These are phyloP conservation scores for Athrips mouffetella DNA, from an alignment of 2,888 invertebrate genomes.

Conservation along the genomic window DNA sequence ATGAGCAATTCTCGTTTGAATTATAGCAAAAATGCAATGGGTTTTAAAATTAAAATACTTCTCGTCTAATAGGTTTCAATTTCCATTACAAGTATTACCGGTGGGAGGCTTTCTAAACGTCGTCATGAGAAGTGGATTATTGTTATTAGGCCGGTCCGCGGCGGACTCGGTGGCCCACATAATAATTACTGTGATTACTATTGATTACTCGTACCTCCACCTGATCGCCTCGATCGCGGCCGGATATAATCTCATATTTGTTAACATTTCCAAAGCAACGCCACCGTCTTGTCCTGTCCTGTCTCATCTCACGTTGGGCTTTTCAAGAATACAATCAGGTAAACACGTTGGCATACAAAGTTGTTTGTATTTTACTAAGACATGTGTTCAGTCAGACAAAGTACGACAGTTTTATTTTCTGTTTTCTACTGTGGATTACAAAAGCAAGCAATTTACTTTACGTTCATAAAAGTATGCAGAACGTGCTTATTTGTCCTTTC, in stretches of 20 bases:
- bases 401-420: too few species aligned
- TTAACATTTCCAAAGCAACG: slow-evolving; percentile 12
- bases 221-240: slow-evolving; percentile 25
- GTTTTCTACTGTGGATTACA: background rate
- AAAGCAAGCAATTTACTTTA: background rate
- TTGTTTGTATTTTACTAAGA: too few species aligned
- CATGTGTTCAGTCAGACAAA: too few species aligned
- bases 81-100: slow-evolving; percentile 19
- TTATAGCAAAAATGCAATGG: too few species aligned
- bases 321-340: background rate
- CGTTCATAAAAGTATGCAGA: background rate
- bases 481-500: background rate
- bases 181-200: slow-evolving; percentile 40
- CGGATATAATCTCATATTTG: slow-evolving; percentile 7
- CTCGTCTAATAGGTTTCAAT: slow-evolving; percentile 4
- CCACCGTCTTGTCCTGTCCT: background rate
- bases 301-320: background rate
- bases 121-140: slow-evolving; percentile 27
- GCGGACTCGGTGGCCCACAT: slow-evolving; percentile 36
- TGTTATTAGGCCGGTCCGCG: slow-evolving; percentile 24
- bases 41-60: too few species aligned
- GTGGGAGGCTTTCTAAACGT: slow-evolving; percentile 23
- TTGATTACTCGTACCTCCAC: slow-evolving; percentile 21
- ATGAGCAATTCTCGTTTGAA: background rate
- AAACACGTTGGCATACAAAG: background rate